These are phyloP conservation scores for Papilio protenor DNA, from an alignment of 2,888 invertebrate species.

Conservation along the genomic window DNA sequence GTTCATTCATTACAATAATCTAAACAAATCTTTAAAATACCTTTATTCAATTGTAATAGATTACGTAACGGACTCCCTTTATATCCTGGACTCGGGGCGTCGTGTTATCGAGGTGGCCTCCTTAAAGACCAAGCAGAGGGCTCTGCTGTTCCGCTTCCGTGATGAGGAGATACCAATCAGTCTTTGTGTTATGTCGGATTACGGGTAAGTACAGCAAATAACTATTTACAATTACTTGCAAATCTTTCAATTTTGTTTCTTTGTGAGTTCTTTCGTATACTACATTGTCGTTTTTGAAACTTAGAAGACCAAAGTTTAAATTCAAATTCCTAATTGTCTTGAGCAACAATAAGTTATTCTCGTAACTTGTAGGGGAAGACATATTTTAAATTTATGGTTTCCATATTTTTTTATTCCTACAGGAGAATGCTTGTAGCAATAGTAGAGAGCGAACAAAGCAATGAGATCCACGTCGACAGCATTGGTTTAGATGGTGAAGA, in stretches of 20 bases:
- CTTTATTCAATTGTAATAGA: slow-evolving; percentile 73
- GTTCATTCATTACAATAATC: not conserved
- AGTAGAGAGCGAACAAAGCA: slow-evolving; percentile 62
- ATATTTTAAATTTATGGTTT: not conserved
- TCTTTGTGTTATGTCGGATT: slow-evolving; percentile 87
- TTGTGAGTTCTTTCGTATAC: not conserved
- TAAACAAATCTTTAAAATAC: not conserved
- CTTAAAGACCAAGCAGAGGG: slow-evolving; percentile 83
- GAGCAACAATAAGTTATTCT: not conserved
- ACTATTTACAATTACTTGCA: not conserved
- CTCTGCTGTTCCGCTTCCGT: slow-evolving; percentile 84
- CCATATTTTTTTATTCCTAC: slow-evolving; percentile 46
- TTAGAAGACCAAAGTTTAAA: not conserved
- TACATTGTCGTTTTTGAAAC: not conserved
- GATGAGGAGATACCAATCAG: slow-evolving; percentile 86
- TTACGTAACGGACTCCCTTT: slow-evolving; percentile 88
- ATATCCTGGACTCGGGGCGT: slow-evolving; percentile 87
- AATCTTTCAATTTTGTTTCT: not conserved
- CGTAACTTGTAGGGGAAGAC: not conserved
- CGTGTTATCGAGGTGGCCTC: slow-evolving; percentile 87
- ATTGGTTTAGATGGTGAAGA: slow-evolving; percentile 87
- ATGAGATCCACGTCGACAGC: slow-evolving; percentile 86
- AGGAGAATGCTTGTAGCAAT: slow-evolving; percentile 88
- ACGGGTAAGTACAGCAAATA: slow-evolving; percentile 79
- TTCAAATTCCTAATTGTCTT: not conserved